phyloP scores from a whole-genome alignment of 2,113 vertebrate genomes.

The Pantherophis guttatus region DNA sequence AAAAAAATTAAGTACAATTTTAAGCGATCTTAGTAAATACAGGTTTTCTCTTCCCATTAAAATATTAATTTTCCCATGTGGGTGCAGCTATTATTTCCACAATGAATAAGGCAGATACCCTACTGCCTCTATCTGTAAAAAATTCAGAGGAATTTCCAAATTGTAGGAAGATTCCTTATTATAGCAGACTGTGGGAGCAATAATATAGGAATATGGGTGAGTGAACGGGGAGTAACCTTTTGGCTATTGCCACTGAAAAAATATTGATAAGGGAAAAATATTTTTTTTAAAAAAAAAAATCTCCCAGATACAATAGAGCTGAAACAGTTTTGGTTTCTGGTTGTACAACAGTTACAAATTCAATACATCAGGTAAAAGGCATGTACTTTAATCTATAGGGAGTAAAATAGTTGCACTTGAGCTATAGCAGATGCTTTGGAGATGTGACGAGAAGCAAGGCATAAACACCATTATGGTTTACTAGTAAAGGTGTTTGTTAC shows the following conservation, averaged over 20 bases:
- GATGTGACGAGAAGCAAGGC: background rate
- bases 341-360: background rate
- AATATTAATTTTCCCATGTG: background rate
- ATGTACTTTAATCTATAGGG: background rate
- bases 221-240: background rate
- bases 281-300: no score
- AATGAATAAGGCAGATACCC: background rate
- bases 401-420: background rate
- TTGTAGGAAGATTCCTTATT: background rate
- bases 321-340: background rate
- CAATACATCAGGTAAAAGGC: background rate
- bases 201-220: background rate
- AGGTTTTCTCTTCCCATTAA: background rate
- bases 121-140: background rate
- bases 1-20: background rate
- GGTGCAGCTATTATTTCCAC: background rate
- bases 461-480: background rate
- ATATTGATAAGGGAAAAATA: background rate
- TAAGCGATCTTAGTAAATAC: background rate
- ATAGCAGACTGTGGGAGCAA: background rate
- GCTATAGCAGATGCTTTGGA: background rate
- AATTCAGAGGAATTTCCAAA: background rate
- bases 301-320: background rate
- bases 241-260: background rate
- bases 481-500: background rate